Percentiles rank a stretch among this genome's conserved stretches.
phyloP scores from a whole-genome alignment of 2,113 vertebrate genomes.

The Brachypodius melanocephalos region DNA sequence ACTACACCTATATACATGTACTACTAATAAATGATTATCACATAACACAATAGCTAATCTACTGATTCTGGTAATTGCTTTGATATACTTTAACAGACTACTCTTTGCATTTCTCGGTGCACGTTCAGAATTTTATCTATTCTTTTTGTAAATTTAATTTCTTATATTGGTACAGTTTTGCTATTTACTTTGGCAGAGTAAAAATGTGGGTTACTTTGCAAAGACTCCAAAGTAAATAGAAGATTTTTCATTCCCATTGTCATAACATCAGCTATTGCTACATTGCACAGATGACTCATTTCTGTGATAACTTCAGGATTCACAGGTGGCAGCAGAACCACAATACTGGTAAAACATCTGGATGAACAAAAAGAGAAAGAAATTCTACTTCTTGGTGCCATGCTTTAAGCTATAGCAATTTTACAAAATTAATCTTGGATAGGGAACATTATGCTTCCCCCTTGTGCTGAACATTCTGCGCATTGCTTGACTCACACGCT shows the following conservation, averaged over 20 bases:
- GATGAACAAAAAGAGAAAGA: not conserved
- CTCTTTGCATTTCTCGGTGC: not conserved
- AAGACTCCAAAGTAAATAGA: not conserved
- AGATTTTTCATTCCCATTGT: not conserved
- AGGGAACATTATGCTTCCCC: not conserved
- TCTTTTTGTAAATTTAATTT: not conserved
- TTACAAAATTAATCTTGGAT: not conserved
- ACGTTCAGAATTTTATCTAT: not conserved
- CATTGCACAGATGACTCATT: not conserved
- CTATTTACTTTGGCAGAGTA: not conserved
- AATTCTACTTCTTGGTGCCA: not conserved
- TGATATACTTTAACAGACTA: not conserved
- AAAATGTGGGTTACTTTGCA: not conserved
- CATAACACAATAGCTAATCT: not conserved
- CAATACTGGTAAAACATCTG: not conserved
- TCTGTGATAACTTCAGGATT: not conserved
- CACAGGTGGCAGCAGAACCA: not conserved
- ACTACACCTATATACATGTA: accelerated
- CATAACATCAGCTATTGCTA: not conserved
- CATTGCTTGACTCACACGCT: not conserved
- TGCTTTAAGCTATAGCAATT: not conserved
- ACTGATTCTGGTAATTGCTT: not conserved
- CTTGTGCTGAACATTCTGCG: not conserved
- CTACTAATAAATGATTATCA: not conserved
- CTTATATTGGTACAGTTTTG: not conserved